Evolutionary conservation across 2,888 invertebrate species (phyloP), one percentile per base, ranked within the genome.

Genomic region (Drosophila mimetica): DNA sequence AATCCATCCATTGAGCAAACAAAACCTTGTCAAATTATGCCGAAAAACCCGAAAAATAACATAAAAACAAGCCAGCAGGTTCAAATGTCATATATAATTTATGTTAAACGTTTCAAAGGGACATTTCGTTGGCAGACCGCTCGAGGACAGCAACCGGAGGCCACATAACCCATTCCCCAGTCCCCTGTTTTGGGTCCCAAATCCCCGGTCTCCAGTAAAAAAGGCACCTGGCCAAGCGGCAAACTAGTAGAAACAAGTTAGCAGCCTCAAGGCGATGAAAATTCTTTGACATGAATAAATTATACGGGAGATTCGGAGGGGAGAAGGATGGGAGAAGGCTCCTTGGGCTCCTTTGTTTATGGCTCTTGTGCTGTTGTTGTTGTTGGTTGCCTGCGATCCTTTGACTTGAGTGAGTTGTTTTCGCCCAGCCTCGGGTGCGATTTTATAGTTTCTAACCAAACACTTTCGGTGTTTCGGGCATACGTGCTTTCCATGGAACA

Each of bases 211-310:
- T 8, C 13, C 11, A 11, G 14, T 42, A 54, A 42, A 63, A 61
- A 60, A 44, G 63, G 50, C 48, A 81, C 81, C 81, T 84, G 84
- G 53, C 70, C 71, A 58, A 61, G 71, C 64, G 67, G 63, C 71
- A 79, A 36, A 50, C 28, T 61, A 50, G 36, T 20, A 69, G 74
- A 79, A 82, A 71, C 79, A 81, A 81, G 74, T 76, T 72, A 75
- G 47, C 53, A 74, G 72, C 74, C 78, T 69, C 66, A 71, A 74
- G 73, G 77, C 76, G 79, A 75, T 74, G 84, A 79, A 84, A 86
- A 84, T 79, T 84, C 61, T 73, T 76, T 74, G 76, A 79, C 81
- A 86, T 85, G 84, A 85, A 85, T 85, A 86, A 85, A 86, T 86
- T 86, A 86, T 86, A 74, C 70, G 53, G 48, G 51, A 57, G 69